Evolutionary conservation across 2,113 vertebrate species (phyloP).

Genomic region (Trogon melanurus): DNA sequence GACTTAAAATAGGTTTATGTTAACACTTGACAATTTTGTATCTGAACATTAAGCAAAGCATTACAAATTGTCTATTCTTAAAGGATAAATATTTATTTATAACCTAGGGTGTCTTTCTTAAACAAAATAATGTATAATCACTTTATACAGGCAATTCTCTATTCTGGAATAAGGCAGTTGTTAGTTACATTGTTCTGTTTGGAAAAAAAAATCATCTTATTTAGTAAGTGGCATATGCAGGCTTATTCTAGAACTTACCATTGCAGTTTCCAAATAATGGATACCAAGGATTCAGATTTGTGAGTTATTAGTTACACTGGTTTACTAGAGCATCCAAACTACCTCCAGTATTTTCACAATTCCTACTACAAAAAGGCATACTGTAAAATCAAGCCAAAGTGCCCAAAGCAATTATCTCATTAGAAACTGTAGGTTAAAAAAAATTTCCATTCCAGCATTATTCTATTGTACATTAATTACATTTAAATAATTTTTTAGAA

Average conservation of each 20-base stretch:
- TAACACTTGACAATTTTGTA: not conserved
- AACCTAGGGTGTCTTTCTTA: slow-evolving; percentile 47
- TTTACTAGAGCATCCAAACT: not conserved
- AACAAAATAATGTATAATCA: slow-evolving; percentile 49
- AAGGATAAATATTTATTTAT: slow-evolving; percentile 73
- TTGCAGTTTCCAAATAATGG: slow-evolving; percentile 2
- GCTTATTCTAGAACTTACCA: slow-evolving; percentile 42
- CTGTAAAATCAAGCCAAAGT: slow-evolving; percentile 52
- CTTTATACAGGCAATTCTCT: slow-evolving; percentile 56
- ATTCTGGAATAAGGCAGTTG: slow-evolving; percentile 21
- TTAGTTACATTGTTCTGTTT: slow-evolving; percentile 26
- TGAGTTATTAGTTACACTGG: slow-evolving; percentile 12
- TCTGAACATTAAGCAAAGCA: slow-evolving; percentile 26
- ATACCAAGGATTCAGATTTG: not conserved
- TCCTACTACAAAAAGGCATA: slow-evolving; percentile 39
- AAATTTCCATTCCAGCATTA: not conserved
- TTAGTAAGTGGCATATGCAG: not conserved
- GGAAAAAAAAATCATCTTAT: not conserved
- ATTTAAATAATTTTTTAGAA: slow-evolving; percentile 39
- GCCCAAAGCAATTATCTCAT: slow-evolving; percentile 49
- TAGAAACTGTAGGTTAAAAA: not conserved
- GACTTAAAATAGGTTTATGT: not conserved
- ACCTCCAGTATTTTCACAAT: not conserved
- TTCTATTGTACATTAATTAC: slow-evolving; percentile 30
- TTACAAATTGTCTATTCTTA: slow-evolving; percentile 22